Evolutionary conservation across 2,797 vertebrate species (phyloP).

Genomic region (Enteromius paludinosus): DNA sequence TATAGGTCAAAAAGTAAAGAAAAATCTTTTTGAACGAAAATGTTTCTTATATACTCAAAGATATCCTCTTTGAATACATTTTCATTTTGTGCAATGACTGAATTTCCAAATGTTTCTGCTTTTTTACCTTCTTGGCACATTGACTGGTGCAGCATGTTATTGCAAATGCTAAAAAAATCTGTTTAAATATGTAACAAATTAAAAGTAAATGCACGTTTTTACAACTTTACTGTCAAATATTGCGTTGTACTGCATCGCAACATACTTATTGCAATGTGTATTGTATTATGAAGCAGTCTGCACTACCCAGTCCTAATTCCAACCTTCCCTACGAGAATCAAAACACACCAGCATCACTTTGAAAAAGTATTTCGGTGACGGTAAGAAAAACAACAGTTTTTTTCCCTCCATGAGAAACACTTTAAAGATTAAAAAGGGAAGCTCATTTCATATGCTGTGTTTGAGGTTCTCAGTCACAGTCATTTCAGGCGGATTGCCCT

Average conservation of each 20-base stretch:
- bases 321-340: constrained; percentile 38
- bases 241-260: background rate
- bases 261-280: background rate
- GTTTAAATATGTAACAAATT: background rate
- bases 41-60: background rate
- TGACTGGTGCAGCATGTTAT: background rate
- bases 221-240: background rate
- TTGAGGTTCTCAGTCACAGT: constrained; percentile 50
- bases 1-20: constrained; percentile 11
- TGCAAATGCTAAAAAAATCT: background rate
- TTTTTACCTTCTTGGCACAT: background rate
- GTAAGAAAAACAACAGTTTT: constrained; percentile 44
- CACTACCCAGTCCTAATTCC: constrained; percentile 31
- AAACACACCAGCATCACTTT: constrained; percentile 43
- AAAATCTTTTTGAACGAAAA: background rate
- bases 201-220: background rate
- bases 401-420: constrained; percentile 25
- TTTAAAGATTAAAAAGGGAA: constrained; percentile 59
- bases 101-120: background rate
- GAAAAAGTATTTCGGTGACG: constrained; percentile 39
- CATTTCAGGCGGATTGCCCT: constrained; percentile 48
- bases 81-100: background rate
- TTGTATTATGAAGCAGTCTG: background rate
- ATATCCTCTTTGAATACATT: background rate
- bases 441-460: constrained; percentile 54